phyloP scores from a whole-genome alignment of 2,797 vertebrate species.

The Gymnocypris eckloni region DNA sequence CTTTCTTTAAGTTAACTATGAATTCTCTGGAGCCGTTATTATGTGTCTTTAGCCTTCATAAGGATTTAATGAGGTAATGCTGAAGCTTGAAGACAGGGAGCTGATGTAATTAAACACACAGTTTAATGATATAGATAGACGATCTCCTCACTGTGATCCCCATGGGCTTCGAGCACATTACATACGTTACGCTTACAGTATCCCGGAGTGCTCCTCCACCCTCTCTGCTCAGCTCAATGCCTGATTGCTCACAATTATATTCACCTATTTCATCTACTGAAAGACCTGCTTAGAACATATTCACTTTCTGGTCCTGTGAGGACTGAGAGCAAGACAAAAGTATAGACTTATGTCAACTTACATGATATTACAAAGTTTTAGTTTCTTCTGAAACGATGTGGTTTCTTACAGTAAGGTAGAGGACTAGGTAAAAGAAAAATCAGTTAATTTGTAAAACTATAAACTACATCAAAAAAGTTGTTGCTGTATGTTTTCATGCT shows the following conservation, averaged over 20 bases:
- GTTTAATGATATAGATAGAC: slow-evolving; percentile 53
- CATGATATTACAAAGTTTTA: background rate
- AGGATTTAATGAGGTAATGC: slow-evolving; percentile 68
- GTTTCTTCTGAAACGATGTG: background rate
- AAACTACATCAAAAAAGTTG: background rate
- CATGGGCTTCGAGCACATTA: slow-evolving; percentile 41
- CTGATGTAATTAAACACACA: slow-evolving; percentile 59
- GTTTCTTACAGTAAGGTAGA: background rate
- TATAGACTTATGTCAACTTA: background rate
- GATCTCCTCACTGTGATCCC: slow-evolving; percentile 51
- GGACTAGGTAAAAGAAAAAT: background rate
- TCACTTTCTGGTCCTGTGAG: background rate
- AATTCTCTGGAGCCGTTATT: slow-evolving; percentile 62
- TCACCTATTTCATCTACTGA: slow-evolving; percentile 17
- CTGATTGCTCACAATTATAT: slow-evolving; percentile 25
- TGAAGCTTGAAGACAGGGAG: slow-evolving; percentile 38
- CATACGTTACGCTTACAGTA: slow-evolving; percentile 13
- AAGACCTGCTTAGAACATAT: slow-evolving; percentile 1
- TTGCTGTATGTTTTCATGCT: background rate
- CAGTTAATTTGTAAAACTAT: background rate
- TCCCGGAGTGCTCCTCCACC: slow-evolving; percentile 10
- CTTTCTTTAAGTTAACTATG: slow-evolving; percentile 52
- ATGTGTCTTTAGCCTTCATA: slow-evolving; percentile 70
- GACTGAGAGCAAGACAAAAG: slow-evolving; percentile 1
- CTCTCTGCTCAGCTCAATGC: slow-evolving; percentile 23